phyloP scores from a whole-genome alignment of 35 echinoderm and acorn worm species.

The Strongylocentrotus purpuratus region DNA sequence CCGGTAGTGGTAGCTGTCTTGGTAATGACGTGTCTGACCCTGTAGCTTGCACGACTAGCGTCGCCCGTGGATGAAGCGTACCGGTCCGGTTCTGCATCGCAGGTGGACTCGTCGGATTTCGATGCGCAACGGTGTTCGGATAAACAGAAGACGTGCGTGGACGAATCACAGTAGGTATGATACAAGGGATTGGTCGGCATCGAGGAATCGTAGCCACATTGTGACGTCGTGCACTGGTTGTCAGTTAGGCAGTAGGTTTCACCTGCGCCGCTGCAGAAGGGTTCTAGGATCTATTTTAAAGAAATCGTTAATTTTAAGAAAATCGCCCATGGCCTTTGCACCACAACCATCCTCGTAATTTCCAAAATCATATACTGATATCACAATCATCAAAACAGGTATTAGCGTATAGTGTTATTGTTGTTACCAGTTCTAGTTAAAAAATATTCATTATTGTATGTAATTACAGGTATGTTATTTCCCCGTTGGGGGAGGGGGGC shows the following conservation, averaged over 20 bases:
- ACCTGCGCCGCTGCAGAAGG: background rate
- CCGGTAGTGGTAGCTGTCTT: conserved; percentile 28
- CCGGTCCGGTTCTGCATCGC: conserved; percentile 23
- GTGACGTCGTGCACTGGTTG: background rate
- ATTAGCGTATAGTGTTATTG: no score
- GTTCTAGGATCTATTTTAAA: conserved; percentile 4
- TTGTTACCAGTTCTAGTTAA: no score
- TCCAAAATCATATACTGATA: no score
- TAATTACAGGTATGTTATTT: no score
- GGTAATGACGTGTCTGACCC: conserved; percentile 25
- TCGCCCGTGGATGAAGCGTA: background rate
- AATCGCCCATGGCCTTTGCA: no score
- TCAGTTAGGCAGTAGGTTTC: conserved; percentile 23
- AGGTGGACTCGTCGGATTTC: background rate
- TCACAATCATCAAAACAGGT: no score
- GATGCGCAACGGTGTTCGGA: conserved; percentile 34
- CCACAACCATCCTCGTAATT: no score
- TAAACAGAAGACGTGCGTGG: conserved; percentile 42
- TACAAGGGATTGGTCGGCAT: conserved; percentile 47
- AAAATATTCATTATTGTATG: no score
- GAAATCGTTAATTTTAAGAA: background rate
- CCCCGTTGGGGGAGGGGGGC: no score
- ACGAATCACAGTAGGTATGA: background rate
- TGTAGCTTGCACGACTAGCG: conserved; percentile 13
- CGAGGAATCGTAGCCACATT: background rate